A percentile compares a stretch with the other conserved stretches of the same genome.
Evolutionary conservation across 2,113 vertebrate genomes (phyloP).

Genomic region (Chloroceryle aenea): DNA sequence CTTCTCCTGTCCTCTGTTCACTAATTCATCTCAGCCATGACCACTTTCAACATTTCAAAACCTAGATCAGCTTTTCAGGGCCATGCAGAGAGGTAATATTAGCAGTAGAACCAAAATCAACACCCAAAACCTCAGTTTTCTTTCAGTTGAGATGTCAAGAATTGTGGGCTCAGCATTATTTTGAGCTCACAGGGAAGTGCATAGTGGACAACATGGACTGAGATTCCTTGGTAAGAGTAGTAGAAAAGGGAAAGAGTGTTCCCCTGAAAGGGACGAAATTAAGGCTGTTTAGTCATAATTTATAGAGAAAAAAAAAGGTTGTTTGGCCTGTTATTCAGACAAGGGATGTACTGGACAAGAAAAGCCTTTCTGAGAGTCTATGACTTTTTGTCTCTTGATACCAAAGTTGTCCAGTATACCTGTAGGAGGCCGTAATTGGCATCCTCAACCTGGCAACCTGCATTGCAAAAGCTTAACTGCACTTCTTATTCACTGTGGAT

Average conservation of each 20-base stretch:
- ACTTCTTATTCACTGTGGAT: neutral
- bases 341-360: neutral
- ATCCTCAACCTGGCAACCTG: neutral
- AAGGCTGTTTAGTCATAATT: neutral
- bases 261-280: neutral
- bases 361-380: neutral
- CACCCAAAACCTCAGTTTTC: neutral
- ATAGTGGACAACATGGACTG: neutral
- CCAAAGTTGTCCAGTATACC: neutral
- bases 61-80: neutral
- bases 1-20: neutral
- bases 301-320: neutral
- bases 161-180: neutral
- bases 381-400: neutral
- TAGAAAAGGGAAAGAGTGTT: neutral
- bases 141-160: neutral
- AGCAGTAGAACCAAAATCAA: neutral
- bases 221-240: neutral
- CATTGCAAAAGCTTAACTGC: neutral
- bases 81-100: neutral
- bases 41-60: neutral
- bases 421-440: neutral
- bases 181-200: neutral
- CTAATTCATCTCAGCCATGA: slow-evolving; percentile 9
- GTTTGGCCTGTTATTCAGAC: neutral